phyloP scores from a whole-genome alignment of 1,140 invertebrate species.

The Meteorus sp. region DNA sequence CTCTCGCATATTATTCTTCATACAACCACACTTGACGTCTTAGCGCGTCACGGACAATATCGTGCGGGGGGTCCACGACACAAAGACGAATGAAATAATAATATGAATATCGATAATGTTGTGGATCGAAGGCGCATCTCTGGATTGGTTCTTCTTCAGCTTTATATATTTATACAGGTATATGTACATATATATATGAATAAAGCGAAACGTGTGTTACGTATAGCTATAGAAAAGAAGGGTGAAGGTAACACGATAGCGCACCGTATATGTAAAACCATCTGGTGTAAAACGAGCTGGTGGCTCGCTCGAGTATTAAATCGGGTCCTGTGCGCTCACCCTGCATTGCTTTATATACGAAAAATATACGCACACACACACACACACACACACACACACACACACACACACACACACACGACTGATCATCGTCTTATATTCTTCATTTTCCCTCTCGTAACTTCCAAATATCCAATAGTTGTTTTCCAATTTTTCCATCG shows the following conservation, averaged over 20 bases:
- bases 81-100: constrained; percentile 38
- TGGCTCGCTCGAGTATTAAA: constrained; percentile 56
- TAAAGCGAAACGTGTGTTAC: no score
- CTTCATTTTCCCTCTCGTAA: no score
- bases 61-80: constrained; percentile 28
- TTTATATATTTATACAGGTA: background rate
- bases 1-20: no score
- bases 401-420: background rate
- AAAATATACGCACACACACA: constrained; percentile 16
- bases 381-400: constrained; percentile 20
- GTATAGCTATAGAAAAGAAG: no score
- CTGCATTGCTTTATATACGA: constrained; percentile 27
- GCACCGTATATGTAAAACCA: constrained; percentile 53
- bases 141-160: constrained; percentile 29
- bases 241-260: constrained; percentile 54
- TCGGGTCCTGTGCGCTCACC: constrained; percentile 41
- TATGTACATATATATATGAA: constrained; percentile 21
- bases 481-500: no score
- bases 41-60: background rate
- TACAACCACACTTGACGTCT: no score
- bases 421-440: no score
- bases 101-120: constrained; percentile 47
- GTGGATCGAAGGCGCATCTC: constrained; percentile 34
- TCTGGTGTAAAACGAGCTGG: constrained; percentile 59
- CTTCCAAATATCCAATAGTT: no score